A percentile compares a stretch with the other conserved stretches of the same genome.
phyloP scores from a whole-genome alignment of 2,113 vertebrate genomes.

The Nibea albiflora region DNA sequence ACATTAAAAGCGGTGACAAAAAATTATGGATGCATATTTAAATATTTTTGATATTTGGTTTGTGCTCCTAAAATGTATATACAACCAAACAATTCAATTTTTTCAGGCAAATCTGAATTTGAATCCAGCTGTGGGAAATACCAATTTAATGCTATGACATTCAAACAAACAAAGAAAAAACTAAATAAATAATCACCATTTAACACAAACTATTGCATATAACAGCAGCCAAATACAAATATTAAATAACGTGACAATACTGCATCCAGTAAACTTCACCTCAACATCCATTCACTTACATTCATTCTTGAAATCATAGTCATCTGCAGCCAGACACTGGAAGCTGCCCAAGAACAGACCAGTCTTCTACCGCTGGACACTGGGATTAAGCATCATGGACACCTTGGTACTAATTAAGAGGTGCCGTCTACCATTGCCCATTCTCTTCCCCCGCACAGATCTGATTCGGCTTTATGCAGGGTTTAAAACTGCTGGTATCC shows the following conservation, averaged over 20 bases:
- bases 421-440: not conserved
- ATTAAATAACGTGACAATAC: not conserved
- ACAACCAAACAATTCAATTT: no score
- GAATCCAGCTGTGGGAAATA: not conserved
- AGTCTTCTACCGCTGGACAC: not conserved
- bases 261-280: not conserved
- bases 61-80: no score
- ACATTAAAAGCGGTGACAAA: not conserved
- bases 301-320: not conserved
- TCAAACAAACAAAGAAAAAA: no score
- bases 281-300: not conserved
- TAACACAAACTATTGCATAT: no score
- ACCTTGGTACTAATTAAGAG: slow-evolving; percentile 28
- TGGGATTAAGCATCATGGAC: slow-evolving; percentile 6
- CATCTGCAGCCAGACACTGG: not conserved
- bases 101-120: no score
- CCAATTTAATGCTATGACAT: not conserved
- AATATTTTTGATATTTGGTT: no score
- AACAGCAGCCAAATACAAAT: no score
- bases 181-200: no score
- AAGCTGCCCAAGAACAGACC: not conserved
- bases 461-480: not conserved
- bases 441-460: not conserved
- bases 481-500: slow-evolving; percentile 12
- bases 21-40: not conserved